phyloP scores from a whole-genome alignment of 1,140 invertebrate genomes.

The Drosophila biarmipes region DNA sequence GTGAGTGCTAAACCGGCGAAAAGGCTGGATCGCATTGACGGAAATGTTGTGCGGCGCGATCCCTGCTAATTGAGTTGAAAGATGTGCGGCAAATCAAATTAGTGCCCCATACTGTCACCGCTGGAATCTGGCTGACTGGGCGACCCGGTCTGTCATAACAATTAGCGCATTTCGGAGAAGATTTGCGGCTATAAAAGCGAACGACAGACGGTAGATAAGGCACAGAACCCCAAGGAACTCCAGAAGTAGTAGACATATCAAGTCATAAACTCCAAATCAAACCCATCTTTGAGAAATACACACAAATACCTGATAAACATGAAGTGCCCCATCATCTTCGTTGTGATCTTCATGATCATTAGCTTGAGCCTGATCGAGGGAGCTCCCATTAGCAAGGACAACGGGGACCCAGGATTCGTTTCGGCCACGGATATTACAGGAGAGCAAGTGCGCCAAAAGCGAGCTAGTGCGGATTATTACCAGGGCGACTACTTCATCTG shows the following conservation, averaged over 20 bases:
- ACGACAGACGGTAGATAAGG: slow-evolving; percentile 2
- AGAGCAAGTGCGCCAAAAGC: slow-evolving; percentile 55
- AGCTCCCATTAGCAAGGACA: slow-evolving; percentile 24
- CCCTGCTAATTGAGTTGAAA: slow-evolving; percentile 54
- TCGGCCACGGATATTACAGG: slow-evolving; percentile 59
- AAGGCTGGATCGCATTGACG: slow-evolving; percentile 49
- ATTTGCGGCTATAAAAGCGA: slow-evolving; percentile 55
- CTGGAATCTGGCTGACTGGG: slow-evolving; percentile 17
- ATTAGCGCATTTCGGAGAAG: slow-evolving; percentile 62
- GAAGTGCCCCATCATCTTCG: slow-evolving; percentile 33
- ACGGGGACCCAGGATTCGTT: slow-evolving; percentile 24
- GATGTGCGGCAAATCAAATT: slow-evolving; percentile 60
- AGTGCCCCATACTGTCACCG: slow-evolving; percentile 43
- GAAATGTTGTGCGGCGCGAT: slow-evolving; percentile 46
- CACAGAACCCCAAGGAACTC: slow-evolving; percentile 68
- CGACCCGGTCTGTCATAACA: slow-evolving; percentile 53
- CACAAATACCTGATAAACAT: slow-evolving; percentile 37
- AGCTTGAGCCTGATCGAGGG: slow-evolving; percentile 21
- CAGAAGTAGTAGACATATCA: slow-evolving; percentile 32
- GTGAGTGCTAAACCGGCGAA: slow-evolving; percentile 7
- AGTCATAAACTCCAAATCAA: not conserved
- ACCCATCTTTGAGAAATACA: not conserved
- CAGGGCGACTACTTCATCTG: slow-evolving; percentile 62
- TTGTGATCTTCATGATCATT: slow-evolving; percentile 28
- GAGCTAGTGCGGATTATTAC: slow-evolving; percentile 49